phyloP scores from a whole-genome alignment of 2,888 invertebrate species.

The Uropetala carovei region DNA sequence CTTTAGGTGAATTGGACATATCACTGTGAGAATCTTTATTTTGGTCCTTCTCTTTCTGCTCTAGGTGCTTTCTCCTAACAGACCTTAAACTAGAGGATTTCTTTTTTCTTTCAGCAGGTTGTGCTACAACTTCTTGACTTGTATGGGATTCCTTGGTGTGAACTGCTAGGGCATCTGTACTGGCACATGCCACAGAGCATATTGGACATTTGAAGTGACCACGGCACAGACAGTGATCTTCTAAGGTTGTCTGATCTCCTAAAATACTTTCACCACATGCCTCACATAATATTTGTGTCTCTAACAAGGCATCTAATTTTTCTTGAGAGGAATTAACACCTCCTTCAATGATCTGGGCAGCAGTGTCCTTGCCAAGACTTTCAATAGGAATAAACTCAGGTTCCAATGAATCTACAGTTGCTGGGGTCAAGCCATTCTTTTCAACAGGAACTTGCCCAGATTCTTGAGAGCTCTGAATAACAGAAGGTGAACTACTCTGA shows the following conservation, averaged over 20 bases:
- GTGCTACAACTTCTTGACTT: background rate
- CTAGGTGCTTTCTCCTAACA: background rate
- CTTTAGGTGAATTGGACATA: background rate
- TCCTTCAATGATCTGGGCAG: background rate
- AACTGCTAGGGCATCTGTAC: constrained; percentile 39
- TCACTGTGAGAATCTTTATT: constrained; percentile 15
- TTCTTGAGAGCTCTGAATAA: background rate
- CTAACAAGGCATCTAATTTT: background rate
- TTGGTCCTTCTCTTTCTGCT: background rate
- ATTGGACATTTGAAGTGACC: constrained; percentile 52
- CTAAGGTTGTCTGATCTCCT: constrained; percentile 50
- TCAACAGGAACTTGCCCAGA: background rate
- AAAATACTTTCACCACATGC: constrained; percentile 33
- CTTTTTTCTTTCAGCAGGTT: background rate
- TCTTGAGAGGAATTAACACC: background rate
- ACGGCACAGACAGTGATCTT: constrained; percentile 46
- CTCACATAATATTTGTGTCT: constrained; percentile 34
- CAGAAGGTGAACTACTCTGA: constrained; percentile 40
- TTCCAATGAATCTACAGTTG: background rate
- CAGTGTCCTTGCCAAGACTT: constrained; percentile 5
- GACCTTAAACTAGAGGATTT: background rate
- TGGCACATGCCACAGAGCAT: constrained; percentile 51
- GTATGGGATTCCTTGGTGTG: constrained; percentile 35
- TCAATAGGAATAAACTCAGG: constrained; percentile 45
- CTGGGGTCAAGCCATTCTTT: background rate